These are phyloP conservation scores for Gymnodraco acuticeps DNA, from an alignment of 2,797 vertebrate genomes.

Conservation along the genomic window DNA sequence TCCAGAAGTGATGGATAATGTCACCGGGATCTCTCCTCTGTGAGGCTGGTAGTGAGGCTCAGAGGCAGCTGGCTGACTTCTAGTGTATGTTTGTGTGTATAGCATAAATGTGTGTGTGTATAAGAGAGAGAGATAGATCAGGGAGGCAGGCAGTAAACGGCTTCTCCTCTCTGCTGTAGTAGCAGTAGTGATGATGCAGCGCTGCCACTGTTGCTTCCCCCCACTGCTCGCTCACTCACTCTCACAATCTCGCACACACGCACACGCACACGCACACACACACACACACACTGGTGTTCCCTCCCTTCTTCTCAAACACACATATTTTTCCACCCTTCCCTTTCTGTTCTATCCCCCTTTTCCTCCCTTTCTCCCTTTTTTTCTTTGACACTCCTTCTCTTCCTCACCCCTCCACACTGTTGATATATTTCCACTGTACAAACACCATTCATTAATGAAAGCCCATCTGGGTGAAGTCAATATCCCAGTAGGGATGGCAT, in stretches of 20 bases:
- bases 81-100: constrained; percentile 4
- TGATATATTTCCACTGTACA: background rate
- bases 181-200: constrained; percentile 65
- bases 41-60: constrained; percentile 18
- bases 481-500: background rate
- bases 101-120: background rate
- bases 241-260: background rate
- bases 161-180: constrained; percentile 61
- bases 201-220: constrained; percentile 58
- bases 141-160: constrained; percentile 38
- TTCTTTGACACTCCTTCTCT: background rate
- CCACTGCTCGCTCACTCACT: constrained; percentile 18
- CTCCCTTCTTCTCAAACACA: background rate
- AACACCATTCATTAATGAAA: background rate
- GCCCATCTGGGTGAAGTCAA: background rate
- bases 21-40: constrained; percentile 26
- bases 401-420: background rate
- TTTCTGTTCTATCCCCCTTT: background rate
- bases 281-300: constrained; percentile 11
- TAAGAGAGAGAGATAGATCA: constrained; percentile 18
- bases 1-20: constrained; percentile 45
- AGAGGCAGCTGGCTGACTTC: constrained; percentile 21
- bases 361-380: background rate
- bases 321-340: background rate
- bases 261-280: too few species aligned